phyloP scores from a whole-genome alignment of 2,888 invertebrate species.

The Altica lythri region DNA sequence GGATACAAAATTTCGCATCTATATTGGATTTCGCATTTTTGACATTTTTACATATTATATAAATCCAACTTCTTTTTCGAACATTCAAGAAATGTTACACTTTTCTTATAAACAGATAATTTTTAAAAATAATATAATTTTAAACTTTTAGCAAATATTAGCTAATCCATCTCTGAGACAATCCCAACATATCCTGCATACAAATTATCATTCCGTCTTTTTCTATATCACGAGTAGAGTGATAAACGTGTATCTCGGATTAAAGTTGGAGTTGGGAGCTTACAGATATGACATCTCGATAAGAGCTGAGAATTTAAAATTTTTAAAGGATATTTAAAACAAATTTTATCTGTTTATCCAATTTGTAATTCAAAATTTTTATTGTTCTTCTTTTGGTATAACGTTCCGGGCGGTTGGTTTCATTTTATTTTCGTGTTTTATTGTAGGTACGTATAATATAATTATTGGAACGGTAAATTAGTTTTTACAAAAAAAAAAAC shows the following conservation, averaged over 20 bases:
- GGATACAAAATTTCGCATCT: too few relatives aligned
- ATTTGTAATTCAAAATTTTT: conserved; percentile 40
- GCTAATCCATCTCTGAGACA: neutral
- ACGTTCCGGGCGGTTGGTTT: neutral
- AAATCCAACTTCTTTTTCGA: too few relatives aligned
- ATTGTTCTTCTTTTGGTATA: conserved; percentile 7
- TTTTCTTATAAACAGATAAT: too few relatives aligned
- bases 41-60: too few relatives aligned
- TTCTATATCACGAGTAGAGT: conserved; percentile 3
- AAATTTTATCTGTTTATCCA: conserved; percentile 53
- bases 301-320: conserved; percentile 53
- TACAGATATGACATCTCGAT: conserved; percentile 52
- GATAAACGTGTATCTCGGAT: conserved; percentile 44
- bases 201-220: conserved; percentile 11
- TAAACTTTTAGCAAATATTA: too few relatives aligned
- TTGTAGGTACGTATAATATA: neutral
- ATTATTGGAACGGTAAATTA: too few relatives aligned
- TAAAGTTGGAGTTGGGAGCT: conserved; percentile 32
- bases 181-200: conserved; percentile 1
- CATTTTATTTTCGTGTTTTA: neutral
- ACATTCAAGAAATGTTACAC: too few relatives aligned
- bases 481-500: too few relatives aligned
- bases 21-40: too few relatives aligned
- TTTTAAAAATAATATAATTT: too few relatives aligned
- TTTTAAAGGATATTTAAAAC: conserved; percentile 54